Evolutionary conservation across 2,797 vertebrate species (phyloP).

Genomic region (Clarias fuscus): DNA sequence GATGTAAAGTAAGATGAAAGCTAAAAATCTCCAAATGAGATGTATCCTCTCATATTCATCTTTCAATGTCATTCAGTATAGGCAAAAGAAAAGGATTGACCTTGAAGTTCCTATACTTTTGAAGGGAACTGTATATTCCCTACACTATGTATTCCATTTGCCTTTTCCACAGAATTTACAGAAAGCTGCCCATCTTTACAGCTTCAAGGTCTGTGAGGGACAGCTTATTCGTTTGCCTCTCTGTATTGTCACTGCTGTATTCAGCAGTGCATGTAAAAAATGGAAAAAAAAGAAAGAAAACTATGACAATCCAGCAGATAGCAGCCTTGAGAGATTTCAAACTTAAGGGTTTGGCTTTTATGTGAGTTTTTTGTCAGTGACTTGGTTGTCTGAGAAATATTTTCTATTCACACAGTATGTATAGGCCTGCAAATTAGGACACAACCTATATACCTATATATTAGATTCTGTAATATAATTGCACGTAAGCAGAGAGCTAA

Average conservation of each 20-base stretch:
- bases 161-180: constrained; percentile 10
- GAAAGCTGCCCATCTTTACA: constrained; percentile 7
- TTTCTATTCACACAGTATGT: not conserved
- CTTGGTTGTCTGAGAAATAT: not conserved
- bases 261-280: not conserved
- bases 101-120: not conserved
- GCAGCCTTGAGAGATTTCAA: constrained; percentile 30
- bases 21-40: not conserved
- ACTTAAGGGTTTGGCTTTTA: constrained; percentile 17
- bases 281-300: not conserved
- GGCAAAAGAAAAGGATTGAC: not conserved
- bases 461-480: constrained; percentile 5
- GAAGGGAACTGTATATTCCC: not conserved
- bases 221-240: constrained; percentile 14
- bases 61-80: not conserved
- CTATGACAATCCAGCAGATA: constrained; percentile 11
- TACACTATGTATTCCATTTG: not conserved
- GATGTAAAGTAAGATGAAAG: not conserved
- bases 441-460: not conserved
- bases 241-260: constrained; percentile 25
- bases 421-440: not conserved
- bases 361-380: not conserved
- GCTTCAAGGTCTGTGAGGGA: constrained; percentile 21
- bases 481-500: not conserved
- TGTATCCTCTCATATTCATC: not conserved